Conservation (phyloP, 2,113 vertebrate genomes). For the Tretioscincus oriximinensis region DNA sequence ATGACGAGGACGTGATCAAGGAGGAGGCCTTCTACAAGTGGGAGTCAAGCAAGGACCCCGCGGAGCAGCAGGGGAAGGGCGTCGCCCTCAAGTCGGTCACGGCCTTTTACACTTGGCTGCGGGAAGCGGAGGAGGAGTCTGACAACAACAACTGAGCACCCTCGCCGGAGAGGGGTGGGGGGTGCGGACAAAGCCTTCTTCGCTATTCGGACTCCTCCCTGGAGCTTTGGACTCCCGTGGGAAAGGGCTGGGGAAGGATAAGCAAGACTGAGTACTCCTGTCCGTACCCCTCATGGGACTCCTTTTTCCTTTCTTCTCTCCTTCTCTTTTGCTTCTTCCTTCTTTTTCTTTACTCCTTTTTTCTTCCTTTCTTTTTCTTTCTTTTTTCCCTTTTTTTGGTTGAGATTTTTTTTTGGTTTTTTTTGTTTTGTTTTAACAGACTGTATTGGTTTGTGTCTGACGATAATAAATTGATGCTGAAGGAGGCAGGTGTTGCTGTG, state of each 20-base stretch:
- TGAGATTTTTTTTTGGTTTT: constrained; percentile 43
- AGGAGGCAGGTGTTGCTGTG: constrained; percentile 48
- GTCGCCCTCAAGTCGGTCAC: constrained; percentile 98
- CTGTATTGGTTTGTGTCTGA: constrained; percentile 59
- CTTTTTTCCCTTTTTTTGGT: constrained; percentile 6
- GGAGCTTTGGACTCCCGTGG: constrained; percentile 53
- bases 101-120: constrained; percentile 96
- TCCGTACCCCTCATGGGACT: background rate
- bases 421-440: constrained; percentile 56
- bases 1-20: constrained; percentile 95
- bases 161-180: constrained; percentile 46
- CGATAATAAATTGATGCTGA: constrained; percentile 64
- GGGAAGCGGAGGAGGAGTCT: constrained; percentile 89
- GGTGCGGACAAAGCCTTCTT: constrained; percentile 8
- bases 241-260: background rate
- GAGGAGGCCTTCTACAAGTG: constrained; percentile 97
- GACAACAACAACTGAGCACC: constrained; percentile 93
- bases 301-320: background rate
- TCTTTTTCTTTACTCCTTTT: background rate
- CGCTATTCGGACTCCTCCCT: constrained; percentile 23
- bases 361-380: background rate
- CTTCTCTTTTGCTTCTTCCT: too few species aligned
- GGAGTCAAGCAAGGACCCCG: constrained; percentile 93
- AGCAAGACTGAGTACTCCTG: background rate
- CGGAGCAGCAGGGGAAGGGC: constrained; percentile 93